Evolutionary conservation across 2,797 vertebrate genomes (phyloP), one percentile per base, ranked within the genome.

Genomic region (Amblyopsis hoosieri): DNA sequence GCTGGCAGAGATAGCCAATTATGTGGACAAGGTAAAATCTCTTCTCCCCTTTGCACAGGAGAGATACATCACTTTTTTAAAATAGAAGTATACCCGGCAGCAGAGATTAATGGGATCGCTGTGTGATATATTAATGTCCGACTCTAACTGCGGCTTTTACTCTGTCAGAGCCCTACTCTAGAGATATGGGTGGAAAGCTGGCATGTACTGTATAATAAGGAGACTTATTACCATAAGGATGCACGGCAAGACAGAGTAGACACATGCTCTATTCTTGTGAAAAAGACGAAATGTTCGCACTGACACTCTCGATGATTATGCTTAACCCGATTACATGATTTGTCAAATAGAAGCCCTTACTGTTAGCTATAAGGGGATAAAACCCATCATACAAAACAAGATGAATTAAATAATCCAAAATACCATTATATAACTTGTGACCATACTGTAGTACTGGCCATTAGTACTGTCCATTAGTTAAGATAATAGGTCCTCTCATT

Each of bases 1-100:
- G 71, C 92, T 99, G 83, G 96, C 95, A 83, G 97, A 99, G 91
- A 97, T 99, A 31, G 97, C 96, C 69, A 99, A 99, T 91, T 97
- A 98, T 3, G 97, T 97, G 57, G 97, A 99, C 86, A 99, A 98
- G 96, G 97, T 99, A 92, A 94, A 23, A 87, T 69, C 10, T 54
- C 13, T 31, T 45, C 2, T 14, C 13, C 33, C 63, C 17, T n/a
- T 17, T 14, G 42, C 52, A 19, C 51, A 54, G 51, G 5, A 54
- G 60, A 46, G 51, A 62, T 57, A 37, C 17, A 64, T 66, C 48
- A 57, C 31, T 67, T 76, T 29, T 86, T 83, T 77, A 62, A 84
- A 87, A 88, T 83, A 86, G 75, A 82, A 87, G 72, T 81, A 74
- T 72, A 31, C 67, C 79, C 80, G 82, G 66, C 81, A 83, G 83